Conservation (phyloP, 1,140 invertebrate genomes). For the Anoplolepis gracilipes region DNA sequence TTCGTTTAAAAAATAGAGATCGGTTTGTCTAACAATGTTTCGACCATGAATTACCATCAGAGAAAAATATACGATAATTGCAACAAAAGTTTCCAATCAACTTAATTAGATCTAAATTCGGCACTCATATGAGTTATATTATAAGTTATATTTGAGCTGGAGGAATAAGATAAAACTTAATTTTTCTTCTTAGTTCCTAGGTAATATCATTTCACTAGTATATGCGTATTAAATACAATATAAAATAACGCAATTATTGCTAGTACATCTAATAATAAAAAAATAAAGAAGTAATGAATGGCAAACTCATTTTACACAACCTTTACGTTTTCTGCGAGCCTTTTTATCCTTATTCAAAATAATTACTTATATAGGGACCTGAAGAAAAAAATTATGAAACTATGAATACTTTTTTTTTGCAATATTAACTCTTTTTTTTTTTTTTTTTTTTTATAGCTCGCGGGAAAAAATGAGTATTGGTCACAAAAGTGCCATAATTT, state of each 20-base stretch:
- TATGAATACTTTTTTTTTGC: background rate
- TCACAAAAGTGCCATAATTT: background rate
- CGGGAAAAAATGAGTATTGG: background rate
- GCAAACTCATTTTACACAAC: background rate
- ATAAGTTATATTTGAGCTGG: background rate
- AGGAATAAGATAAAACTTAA: background rate
- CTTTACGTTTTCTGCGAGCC: background rate
- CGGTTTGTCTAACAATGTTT: background rate
- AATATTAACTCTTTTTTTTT: too few relatives aligned
- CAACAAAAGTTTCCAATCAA: background rate
- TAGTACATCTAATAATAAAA: constrained; percentile 1
- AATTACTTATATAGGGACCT: background rate
- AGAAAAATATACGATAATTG: background rate
- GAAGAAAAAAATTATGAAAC: background rate
- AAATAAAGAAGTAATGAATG: background rate
- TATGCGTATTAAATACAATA: background rate
- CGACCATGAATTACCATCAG: background rate
- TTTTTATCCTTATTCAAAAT: background rate
- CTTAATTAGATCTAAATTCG: constrained; percentile 3
- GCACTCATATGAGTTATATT: background rate
- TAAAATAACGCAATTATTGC: background rate
- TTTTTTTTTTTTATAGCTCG: background rate
- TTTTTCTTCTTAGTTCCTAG: background rate
- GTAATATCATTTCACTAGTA: background rate
- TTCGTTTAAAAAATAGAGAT: constrained; percentile 41